Evolutionary conservation across 2,113 vertebrate species (phyloP).

Genomic region (Gorsachius goisagi): DNA sequence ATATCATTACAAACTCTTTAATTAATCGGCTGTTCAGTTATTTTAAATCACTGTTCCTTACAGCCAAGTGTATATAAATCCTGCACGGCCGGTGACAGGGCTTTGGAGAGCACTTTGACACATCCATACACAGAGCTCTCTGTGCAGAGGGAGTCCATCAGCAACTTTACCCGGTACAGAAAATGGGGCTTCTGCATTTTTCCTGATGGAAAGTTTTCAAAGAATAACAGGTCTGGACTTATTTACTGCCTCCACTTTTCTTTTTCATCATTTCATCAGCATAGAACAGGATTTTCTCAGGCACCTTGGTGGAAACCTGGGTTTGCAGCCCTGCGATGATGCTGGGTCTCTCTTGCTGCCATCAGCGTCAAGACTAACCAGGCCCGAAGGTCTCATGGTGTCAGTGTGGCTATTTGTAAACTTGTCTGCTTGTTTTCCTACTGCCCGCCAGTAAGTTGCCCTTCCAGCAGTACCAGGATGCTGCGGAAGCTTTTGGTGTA

Average conservation of each 20-base stretch:
- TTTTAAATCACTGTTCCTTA: not conserved
- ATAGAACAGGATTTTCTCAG: not conserved
- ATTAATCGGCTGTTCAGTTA: not conserved
- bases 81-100: not conserved
- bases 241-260: not conserved
- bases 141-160: not conserved
- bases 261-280: not conserved
- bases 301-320: not conserved
- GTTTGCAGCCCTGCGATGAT: fast-evolving
- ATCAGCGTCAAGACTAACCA: not conserved
- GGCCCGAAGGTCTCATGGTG: not conserved
- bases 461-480: fast-evolving
- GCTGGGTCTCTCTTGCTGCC: not conserved
- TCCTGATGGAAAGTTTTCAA: not conserved
- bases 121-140: not conserved
- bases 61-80: not conserved
- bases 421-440: not conserved
- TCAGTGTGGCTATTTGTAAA: not conserved
- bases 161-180: not conserved
- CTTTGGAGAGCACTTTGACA: not conserved
- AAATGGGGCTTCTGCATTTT: not conserved
- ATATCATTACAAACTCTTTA: not conserved
- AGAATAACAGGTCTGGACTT: not conserved
- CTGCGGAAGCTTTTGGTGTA: not conserved
- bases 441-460: not conserved